Conservation (phyloP, 2,797 vertebrate species). For the Sebastes ruberrimus region DNA sequence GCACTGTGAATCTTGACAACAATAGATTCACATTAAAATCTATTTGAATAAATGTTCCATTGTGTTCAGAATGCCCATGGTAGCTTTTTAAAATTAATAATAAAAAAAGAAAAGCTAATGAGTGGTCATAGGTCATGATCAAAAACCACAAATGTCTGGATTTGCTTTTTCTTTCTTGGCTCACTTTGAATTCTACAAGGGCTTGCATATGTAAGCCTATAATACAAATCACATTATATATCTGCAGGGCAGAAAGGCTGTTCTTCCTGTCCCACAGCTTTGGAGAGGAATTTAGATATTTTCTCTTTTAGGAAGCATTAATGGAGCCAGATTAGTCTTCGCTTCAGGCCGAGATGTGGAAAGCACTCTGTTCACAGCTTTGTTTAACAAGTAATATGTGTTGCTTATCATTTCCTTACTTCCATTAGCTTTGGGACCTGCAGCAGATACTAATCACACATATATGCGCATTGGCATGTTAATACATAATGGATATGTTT, state of each 20-base stretch:
- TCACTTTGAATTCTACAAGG: slow-evolving; percentile 26
- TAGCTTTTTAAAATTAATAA: background rate
- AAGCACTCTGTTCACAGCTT: slow-evolving; percentile 64
- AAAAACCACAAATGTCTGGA: background rate
- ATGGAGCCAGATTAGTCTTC: slow-evolving; percentile 63
- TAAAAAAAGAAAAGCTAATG: background rate
- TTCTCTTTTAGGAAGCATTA: slow-evolving; percentile 65
- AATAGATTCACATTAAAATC: background rate
- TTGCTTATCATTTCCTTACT: slow-evolving; percentile 72
- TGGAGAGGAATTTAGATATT: slow-evolving; percentile 50
- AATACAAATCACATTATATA: slow-evolving; percentile 49
- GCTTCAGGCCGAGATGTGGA: slow-evolving; percentile 65
- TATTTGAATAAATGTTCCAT: background rate
- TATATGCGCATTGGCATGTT: slow-evolving; percentile 3
- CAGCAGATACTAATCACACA: slow-evolving; percentile 22
- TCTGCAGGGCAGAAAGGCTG: slow-evolving; percentile 46
- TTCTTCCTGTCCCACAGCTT: slow-evolving; percentile 47
- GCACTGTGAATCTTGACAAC: background rate
- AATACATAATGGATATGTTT: slow-evolving; percentile 20
- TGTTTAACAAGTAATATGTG: slow-evolving; percentile 74
- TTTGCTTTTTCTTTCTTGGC: background rate
- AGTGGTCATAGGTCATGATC: slow-evolving; percentile 10
- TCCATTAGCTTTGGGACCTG: slow-evolving; percentile 64
- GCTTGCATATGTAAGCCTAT: slow-evolving; percentile 25
- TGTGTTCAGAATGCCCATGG: background rate